Evolutionary conservation across 2,113 vertebrate genomes (phyloP), one percentile per base, ranked within the genome.

Genomic region (Collichthys lucidus): DNA sequence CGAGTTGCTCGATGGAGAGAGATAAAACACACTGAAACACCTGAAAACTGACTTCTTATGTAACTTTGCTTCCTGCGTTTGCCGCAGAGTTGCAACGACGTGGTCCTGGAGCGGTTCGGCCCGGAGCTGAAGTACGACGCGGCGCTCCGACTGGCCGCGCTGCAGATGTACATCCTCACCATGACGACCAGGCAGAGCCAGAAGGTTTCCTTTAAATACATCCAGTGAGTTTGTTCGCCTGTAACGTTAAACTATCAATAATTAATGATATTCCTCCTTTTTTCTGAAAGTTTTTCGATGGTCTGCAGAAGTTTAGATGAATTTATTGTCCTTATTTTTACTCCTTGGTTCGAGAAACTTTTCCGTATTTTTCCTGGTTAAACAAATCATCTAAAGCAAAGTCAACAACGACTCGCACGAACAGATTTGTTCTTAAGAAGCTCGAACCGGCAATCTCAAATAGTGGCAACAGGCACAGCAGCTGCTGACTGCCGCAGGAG

Each of bases 101-200:
- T 99, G 70, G 97, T 99, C 63, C 94, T 97, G 91, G 97, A 99
- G 75, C 94, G 96, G 55, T 99, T 99, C 83, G 97, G 98, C 80
- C 94, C 97, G 0, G 98, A 99, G 93, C 94, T 99, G 87, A 98
- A 99, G 92, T 98, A 97, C 0, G 97, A 99, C 72, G 96, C 97
- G 0, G 98, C 96, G 72, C 94, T 99, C 63, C 91, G 97, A 75
- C 85, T 99, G 89, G 97, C 97, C 10, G 98, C 98, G 0, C 90
- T 99, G 88, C 98, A 99, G 91, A 99, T 99, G 97, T 99, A 98
- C 88, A 97, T 99, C 89, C 96, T 97, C 83, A 98, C 96, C 50
- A 96, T 99, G 85, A 98, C 96, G 64, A 98, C 97, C 74, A 97
- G 96, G 86, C 97, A 98, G 88, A 97, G 95, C 11, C 98, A 98